Conservation (phyloP, 2,797 vertebrate species). For the Darevskia mixta region DNA sequence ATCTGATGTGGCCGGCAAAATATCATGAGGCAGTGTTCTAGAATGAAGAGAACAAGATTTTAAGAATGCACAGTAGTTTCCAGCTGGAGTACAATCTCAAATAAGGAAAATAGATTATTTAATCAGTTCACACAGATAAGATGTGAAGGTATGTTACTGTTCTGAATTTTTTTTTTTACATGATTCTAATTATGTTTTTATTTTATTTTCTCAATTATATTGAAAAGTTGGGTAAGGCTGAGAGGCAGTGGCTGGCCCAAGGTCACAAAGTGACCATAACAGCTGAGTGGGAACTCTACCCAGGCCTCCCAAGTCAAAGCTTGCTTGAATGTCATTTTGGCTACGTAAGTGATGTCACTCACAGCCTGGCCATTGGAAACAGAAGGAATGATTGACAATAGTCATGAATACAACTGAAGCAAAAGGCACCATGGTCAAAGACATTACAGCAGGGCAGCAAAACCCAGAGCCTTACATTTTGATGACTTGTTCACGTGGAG, state of each 20-base stretch:
- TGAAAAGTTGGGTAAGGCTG: background rate
- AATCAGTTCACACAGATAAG: background rate
- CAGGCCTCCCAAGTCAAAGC: too few species aligned
- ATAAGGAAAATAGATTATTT: background rate
- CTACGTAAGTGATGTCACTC: background rate
- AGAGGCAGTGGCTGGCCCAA: too few species aligned
- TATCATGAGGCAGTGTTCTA: constrained; percentile 88
- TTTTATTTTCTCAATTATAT: too few species aligned
- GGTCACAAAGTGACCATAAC: too few species aligned
- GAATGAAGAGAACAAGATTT: background rate
- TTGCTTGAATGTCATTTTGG: too few species aligned
- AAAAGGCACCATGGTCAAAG: background rate
- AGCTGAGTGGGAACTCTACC: too few species aligned
- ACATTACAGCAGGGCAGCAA: background rate
- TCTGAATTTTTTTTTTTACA: too few species aligned
- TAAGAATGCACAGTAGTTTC: background rate
- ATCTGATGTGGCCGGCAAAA: constrained; percentile 83
- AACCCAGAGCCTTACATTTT: constrained; percentile 82
- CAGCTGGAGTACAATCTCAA: background rate
- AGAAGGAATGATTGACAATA: too few species aligned
- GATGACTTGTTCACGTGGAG: constrained; percentile 78
- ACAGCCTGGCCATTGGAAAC: too few species aligned
- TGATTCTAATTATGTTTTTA: too few species aligned
- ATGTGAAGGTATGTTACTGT: too few species aligned
- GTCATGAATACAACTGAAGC: background rate